Conservation (phyloP, 2,113 vertebrate genomes). For the Pluvialis apricaria region DNA sequence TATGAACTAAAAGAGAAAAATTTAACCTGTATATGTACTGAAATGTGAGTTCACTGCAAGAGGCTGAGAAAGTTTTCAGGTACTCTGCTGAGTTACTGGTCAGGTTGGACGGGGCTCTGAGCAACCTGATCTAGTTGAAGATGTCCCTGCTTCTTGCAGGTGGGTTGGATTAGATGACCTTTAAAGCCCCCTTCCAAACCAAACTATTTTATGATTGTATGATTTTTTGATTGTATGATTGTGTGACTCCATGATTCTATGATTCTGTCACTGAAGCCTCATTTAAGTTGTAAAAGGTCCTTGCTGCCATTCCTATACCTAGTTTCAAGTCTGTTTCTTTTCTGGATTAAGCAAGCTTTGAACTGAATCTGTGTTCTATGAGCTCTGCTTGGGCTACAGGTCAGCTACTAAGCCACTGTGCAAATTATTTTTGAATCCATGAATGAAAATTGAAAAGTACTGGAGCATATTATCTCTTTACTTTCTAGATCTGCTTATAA, state of each 20-base stretch:
- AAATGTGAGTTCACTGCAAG: not conserved
- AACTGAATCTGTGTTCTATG: not conserved
- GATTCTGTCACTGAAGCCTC: not conserved
- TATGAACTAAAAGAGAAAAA: not conserved
- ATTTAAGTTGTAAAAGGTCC: not conserved
- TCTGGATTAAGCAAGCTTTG: not conserved
- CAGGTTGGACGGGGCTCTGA: accelerated
- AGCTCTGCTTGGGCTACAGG: not conserved
- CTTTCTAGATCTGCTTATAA: not conserved
- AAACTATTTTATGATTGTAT: not conserved
- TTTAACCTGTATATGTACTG: not conserved
- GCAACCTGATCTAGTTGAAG: not conserved
- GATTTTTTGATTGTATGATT: too few relatives aligned
- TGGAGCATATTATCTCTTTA: not conserved
- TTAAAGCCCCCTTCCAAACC: not conserved
- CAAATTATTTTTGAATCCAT: not conserved
- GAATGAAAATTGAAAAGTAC: not conserved
- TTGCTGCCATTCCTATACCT: not conserved
- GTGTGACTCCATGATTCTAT: not conserved
- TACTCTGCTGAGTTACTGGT: not conserved
- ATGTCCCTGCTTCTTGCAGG: not conserved
- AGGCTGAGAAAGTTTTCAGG: not conserved
- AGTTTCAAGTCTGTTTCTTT: not conserved
- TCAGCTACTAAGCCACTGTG: not conserved
- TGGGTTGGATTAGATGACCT: not conserved